Evolutionary conservation across 2,888 invertebrate species (phyloP).

Genomic region (Diabrotica balteata): DNA sequence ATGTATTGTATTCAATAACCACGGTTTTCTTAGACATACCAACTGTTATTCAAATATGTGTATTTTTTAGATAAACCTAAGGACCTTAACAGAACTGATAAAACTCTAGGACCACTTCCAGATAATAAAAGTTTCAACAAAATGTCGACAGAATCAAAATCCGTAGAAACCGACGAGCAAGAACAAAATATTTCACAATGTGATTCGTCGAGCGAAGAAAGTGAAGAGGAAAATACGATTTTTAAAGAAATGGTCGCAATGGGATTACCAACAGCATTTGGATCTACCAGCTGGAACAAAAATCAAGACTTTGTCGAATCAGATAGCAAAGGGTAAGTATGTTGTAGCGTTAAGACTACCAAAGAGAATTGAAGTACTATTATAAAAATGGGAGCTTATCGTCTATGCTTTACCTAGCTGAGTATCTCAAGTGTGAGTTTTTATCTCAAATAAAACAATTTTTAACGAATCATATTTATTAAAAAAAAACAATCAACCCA

Average conservation of each 20-base stretch:
- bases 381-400: no score
- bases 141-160: constrained; percentile 8
- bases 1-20: no score
- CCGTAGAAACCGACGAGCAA: constrained; percentile 32
- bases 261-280: constrained; percentile 54
- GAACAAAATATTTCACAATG: constrained; percentile 37
- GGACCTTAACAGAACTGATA: constrained; percentile 7
- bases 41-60: neutral
- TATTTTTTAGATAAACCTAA: constrained; percentile 14
- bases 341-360: no score
- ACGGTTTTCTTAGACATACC: no score
- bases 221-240: constrained; percentile 40
- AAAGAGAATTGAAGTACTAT: no score
- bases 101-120: neutral
- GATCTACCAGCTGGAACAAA: constrained; percentile 21
- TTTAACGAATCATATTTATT: no score
- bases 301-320: neutral
- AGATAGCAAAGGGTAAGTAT: constrained; percentile 17
- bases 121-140: neutral
- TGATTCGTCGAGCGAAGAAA: constrained; percentile 45
- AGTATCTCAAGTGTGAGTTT: no score
- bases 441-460: no score
- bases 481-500: no score
- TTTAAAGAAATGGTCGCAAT: constrained; percentile 47
- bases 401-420: no score